phyloP scores from a whole-genome alignment of 2,888 invertebrate species.

The Neoscelio sp. region DNA sequence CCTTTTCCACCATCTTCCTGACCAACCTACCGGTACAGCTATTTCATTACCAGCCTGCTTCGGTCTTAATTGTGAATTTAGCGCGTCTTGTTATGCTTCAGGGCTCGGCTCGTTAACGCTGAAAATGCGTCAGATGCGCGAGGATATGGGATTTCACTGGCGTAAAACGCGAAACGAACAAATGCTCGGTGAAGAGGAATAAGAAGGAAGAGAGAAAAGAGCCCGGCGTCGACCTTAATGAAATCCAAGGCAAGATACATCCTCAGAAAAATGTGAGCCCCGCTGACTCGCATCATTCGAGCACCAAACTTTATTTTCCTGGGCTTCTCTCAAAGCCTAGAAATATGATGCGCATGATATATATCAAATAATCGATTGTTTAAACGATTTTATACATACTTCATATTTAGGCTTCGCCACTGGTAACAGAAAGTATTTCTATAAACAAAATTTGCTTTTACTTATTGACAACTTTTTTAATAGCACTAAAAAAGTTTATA shows the following conservation, averaged over 20 bases:
- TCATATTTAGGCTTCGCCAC: constrained; percentile 24
- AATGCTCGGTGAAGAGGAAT: constrained; percentile 65
- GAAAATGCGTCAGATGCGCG: constrained; percentile 73
- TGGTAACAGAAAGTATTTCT: constrained; percentile 54
- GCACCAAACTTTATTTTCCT: constrained; percentile 43
- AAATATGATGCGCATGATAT: constrained; percentile 46
- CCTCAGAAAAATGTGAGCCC: constrained; percentile 55
- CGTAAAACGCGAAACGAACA: constrained; percentile 74
- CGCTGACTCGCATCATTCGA: constrained; percentile 40
- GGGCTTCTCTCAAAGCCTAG: constrained; percentile 18
- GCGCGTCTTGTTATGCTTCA: constrained; percentile 75
- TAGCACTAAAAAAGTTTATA: too few relatives aligned
- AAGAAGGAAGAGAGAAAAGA: constrained; percentile 65
- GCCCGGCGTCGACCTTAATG: constrained; percentile 62
- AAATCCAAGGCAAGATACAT: constrained; percentile 64
- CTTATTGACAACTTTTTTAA: too few relatives aligned
- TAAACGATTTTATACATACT: constrained; percentile 44
- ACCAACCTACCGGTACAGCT: constrained; percentile 61
- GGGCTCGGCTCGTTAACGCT: constrained; percentile 71
- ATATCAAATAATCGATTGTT: constrained; percentile 57
- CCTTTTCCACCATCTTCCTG: constrained; percentile 61
- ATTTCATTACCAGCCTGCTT: constrained; percentile 74
- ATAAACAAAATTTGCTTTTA: too few relatives aligned
- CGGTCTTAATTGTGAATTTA: constrained; percentile 77
- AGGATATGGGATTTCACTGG: constrained; percentile 76